Base-by-base conservation (phyloP, 2,797 vertebrate genomes). In the Siniperca undulata region DNA sequence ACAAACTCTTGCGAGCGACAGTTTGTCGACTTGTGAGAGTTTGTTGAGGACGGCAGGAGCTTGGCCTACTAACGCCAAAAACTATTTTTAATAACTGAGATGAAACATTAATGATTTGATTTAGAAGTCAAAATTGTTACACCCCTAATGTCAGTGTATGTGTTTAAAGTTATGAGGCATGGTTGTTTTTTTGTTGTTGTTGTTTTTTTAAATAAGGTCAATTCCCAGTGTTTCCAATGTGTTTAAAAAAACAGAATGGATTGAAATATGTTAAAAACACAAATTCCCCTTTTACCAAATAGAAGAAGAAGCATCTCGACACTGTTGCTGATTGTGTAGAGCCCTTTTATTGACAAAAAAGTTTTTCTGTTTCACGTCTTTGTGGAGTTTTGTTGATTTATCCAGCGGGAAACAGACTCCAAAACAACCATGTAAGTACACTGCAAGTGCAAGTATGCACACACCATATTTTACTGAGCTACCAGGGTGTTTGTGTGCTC, bases 21-120 rank as follows among this genome's bases (percentile, higher is more conserved):
- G 42, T 84, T 72, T 56, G 65, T 55, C 10, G 4, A 12, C 69
- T 48, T 55, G 22, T 46, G 22, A 50, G 34, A 50, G 38, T 58
- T 69, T 73, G 44, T 14, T 30, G 7, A 62, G 20, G 52, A 7
- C 11, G 60, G 50, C 30, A 34, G 65, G 4, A 60, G 62, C 16
- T 27, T 55, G 24, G 40, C 10, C 22, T 14, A 27, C 20, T 8
- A n/a, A 7, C 6, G 0, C 7, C 56, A 55, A n/a, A 10, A 44
- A 22, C 22, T 50, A 42, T 20, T 55, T 44, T 20, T 42, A 44
- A 10, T 17, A 50, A 34, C 27, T 42, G 34, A 48, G 13, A 66
- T 36, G 1, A 46, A 36, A 34, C 7, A 50, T 22, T 10, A 52
- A 53, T 27, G 19, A 52, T 20, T 46, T 42, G 12, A 50, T 53